Conservation (phyloP, 2,888 invertebrate species). For the Caenorhabditis virilis region DNA sequence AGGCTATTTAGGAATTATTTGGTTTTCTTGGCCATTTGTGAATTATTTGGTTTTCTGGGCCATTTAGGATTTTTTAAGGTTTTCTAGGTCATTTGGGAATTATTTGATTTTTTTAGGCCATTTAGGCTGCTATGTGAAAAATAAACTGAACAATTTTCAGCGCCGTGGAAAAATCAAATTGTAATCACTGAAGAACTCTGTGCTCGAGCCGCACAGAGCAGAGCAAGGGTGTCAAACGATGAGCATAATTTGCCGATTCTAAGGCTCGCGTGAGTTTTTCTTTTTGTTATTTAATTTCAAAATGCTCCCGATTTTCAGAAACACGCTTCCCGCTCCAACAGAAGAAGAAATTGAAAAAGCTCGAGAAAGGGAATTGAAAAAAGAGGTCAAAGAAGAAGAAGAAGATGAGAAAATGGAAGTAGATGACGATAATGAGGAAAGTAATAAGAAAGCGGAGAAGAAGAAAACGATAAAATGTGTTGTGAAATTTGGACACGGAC, state of each 20-base stretch:
- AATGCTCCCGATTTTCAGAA: conserved; percentile 2
- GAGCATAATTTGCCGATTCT: conserved; percentile 4
- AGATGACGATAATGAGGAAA: not conserved
- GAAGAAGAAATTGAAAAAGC: conserved; percentile 47
- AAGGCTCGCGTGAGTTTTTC: no score
- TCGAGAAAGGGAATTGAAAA: not conserved
- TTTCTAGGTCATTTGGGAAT: no score
- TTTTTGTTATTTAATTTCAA: not conserved
- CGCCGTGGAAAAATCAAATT: conserved; percentile 51
- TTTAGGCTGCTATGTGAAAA: no score
- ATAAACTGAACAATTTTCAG: conserved; percentile 31
- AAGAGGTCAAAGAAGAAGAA: not conserved
- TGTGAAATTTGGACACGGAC: conserved; percentile 15
- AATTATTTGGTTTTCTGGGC: no score
- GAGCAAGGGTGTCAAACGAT: conserved; percentile 38
- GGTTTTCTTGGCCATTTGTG: no score
- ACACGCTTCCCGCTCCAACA: conserved; percentile 47
- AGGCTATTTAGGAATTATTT: no score
- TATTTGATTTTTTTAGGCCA: no score
- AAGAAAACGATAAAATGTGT: not conserved
- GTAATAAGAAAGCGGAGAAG: not conserved
- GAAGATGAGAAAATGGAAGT: not conserved
- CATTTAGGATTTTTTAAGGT: no score
- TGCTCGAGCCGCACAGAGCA: conserved; percentile 26
- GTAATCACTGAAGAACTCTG: conserved; percentile 40